phyloP scores from a whole-genome alignment of 2,888 invertebrate species.

The Carabus problematicus region DNA sequence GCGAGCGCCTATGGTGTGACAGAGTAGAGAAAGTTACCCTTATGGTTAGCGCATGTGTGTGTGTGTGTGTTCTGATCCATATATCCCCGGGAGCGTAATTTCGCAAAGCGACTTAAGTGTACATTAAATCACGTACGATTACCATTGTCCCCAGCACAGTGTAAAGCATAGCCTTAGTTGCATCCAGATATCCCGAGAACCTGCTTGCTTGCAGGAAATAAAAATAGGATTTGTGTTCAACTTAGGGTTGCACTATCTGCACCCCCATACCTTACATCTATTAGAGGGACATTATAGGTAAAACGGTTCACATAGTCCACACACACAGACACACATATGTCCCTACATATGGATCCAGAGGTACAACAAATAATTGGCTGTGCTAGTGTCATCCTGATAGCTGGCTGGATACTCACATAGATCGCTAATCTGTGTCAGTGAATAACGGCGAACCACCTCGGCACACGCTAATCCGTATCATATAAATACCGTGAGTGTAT shows the following conservation, averaged over 20 bases:
- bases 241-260: constrained; percentile 12
- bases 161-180: not conserved
- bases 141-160: constrained; percentile 22
- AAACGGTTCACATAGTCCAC: no score
- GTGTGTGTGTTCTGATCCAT: constrained; percentile 15
- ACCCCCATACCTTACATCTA: constrained; percentile 25
- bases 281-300: constrained; percentile 13
- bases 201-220: constrained; percentile 6
- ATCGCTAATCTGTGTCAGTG: no score
- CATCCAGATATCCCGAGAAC: constrained; percentile 3
- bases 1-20: no score
- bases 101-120: constrained; percentile 24
- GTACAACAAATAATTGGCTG: no score
- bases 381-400: no score
- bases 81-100: constrained; percentile 22
- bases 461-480: no score
- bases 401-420: no score
- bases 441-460: no score
- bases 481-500: no score
- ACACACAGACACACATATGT: no score
- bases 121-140: constrained; percentile 32
- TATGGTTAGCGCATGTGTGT: not conserved
- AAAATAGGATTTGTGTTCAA: constrained; percentile 23
- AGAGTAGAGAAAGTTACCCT: constrained; percentile 2
- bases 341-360: no score